Percentiles rank a stretch among this genome's conserved stretches.
phyloP scores from a whole-genome alignment of 2,113 vertebrate genomes.

The Tinamus guttatus region DNA sequence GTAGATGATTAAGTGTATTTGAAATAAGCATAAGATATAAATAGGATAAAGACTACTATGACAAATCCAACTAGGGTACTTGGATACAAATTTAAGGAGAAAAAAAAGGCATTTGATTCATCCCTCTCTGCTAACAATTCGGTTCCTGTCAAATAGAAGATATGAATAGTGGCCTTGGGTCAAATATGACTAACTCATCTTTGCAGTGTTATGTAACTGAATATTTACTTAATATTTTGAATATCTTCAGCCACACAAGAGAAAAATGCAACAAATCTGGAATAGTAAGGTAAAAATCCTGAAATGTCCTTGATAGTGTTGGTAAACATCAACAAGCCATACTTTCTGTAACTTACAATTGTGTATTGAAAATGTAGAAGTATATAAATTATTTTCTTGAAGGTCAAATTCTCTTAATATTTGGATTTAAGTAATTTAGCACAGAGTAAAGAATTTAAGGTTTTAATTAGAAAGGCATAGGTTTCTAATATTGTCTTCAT shows the following conservation, averaged over 20 bases:
- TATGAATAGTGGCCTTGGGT: background rate
- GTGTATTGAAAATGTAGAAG: background rate
- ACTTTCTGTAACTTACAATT: background rate
- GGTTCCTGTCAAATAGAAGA: background rate
- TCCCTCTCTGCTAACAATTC: background rate
- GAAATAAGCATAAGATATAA: background rate
- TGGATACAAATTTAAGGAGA: background rate
- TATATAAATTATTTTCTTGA: background rate
- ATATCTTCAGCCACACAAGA: background rate
- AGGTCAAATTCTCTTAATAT: background rate
- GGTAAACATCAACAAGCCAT: background rate
- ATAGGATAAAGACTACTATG: background rate
- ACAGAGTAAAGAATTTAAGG: background rate
- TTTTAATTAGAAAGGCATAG: background rate
- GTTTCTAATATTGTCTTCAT: background rate
- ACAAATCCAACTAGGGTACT: background rate
- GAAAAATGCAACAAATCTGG: background rate
- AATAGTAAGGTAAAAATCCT: background rate
- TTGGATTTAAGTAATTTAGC: background rate
- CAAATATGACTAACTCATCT: constrained; percentile 24
- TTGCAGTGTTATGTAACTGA: background rate
- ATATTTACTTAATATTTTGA: constrained; percentile 15
- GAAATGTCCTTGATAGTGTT: background rate
- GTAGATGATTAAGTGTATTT: background rate
- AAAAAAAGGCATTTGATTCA: background rate